These are phyloP conservation scores for Leptinotarsa defecta DNA, from an alignment of 1,140 invertebrate genomes.

Conservation along the genomic window DNA sequence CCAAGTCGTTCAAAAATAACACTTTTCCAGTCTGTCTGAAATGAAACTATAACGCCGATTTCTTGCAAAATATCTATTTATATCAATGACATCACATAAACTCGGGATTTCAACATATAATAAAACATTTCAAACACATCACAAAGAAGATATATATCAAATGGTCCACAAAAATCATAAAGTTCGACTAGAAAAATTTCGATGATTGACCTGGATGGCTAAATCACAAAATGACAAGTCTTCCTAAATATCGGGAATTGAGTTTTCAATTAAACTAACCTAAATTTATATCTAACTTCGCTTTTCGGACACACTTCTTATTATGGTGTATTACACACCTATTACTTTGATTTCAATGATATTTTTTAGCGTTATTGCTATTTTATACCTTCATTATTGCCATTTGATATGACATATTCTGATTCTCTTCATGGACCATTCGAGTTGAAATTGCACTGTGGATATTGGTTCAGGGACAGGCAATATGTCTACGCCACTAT, in stretches of 20 bases:
- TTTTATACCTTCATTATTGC: constrained; percentile 3
- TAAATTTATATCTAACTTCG: too few species aligned
- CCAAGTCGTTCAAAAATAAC: too few species aligned
- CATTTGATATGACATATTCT: constrained; percentile 8
- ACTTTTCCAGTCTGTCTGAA: neutral
- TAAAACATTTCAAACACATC: constrained; percentile 19
- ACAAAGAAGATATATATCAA: constrained; percentile 14
- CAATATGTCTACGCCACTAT: too few species aligned
- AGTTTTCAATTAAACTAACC: too few species aligned
- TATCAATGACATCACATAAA: constrained; percentile 21
- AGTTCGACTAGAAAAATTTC: constrained; percentile 10
- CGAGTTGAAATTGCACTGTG: neutral
- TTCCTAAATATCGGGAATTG: too few species aligned
- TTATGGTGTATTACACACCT: too few species aligned
- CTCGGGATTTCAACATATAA: constrained; percentile 18
- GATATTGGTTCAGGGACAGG: neutral
- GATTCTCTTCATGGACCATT: constrained; percentile 12
- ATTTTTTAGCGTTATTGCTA: constrained; percentile 8
- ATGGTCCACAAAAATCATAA: constrained; percentile 22
- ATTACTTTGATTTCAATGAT: constrained; percentile 12
- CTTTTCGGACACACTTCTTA: too few species aligned
- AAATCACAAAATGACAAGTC: neutral
- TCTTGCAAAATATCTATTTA: constrained; percentile 27
- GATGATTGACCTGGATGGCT: constrained; percentile 15
- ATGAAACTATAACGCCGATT: neutral